A percentile compares a stretch with the other conserved stretches of the same genome.
phyloP scores from a whole-genome alignment of 2,888 invertebrate genomes.

The Stenchaetothrips biformis region DNA sequence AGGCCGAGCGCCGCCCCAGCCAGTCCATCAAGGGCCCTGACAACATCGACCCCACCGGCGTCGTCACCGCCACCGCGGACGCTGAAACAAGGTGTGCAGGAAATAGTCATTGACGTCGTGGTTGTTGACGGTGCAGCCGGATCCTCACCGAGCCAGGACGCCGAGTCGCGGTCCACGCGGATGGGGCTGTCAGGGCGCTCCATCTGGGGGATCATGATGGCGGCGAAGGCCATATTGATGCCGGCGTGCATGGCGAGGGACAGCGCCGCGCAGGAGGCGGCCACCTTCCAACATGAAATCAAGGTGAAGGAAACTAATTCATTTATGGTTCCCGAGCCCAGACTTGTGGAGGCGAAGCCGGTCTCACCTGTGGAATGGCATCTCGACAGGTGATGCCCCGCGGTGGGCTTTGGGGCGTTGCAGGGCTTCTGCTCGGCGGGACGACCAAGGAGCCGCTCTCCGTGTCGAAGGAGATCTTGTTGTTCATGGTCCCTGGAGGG shows the following conservation, averaged over 20 bases:
- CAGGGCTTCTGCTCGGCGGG: no score
- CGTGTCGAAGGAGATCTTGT: not conserved
- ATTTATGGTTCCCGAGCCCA: no score
- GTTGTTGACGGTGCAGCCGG: no score
- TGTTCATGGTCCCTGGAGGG: not conserved
- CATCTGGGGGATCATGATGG: conserved; percentile 53
- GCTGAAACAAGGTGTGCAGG: not conserved
- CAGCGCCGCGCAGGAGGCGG: conserved; percentile 48
- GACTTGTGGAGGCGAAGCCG: no score
- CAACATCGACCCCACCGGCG: conserved; percentile 45
- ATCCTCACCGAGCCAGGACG: conserved; percentile 55
- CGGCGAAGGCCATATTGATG: conserved; percentile 55
- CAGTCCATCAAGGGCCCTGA: conserved; percentile 55
- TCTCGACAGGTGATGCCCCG: not conserved
- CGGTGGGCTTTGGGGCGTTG: no score
- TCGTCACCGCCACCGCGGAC: not conserved
- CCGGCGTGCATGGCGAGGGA: conserved; percentile 54
- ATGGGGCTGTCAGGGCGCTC: conserved; percentile 44
- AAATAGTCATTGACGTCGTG: no score
- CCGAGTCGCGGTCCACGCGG: conserved; percentile 47
- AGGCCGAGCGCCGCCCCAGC: conserved; percentile 51
- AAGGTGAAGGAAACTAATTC: no score
- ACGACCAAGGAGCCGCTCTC: not conserved
- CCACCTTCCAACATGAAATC: not conserved
- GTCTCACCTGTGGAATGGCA: not conserved